These are phyloP conservation scores for Xanthorhoe designata DNA, from an alignment of 2,888 invertebrate genomes.

Conservation along the genomic window DNA sequence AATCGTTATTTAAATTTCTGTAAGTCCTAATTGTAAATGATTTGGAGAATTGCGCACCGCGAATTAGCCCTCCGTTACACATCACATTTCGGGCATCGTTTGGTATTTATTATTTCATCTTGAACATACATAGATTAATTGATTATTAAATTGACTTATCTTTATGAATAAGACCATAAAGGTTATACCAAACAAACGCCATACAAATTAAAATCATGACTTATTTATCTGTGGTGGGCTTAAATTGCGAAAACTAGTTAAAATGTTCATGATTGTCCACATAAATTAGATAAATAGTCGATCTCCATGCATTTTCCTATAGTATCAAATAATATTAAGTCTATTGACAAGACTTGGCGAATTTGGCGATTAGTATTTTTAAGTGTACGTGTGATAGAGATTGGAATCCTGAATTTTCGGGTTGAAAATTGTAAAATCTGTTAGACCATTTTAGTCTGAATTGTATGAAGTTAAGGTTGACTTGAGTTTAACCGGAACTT, in stretches of 20 bases:
- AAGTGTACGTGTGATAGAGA: slow-evolving; percentile 75
- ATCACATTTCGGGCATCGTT: background rate
- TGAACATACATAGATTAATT: too few relatives aligned
- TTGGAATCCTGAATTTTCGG: slow-evolving; percentile 48
- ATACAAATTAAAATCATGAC: background rate
- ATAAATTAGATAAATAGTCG: slow-evolving; percentile 34
- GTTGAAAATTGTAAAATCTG: slow-evolving; percentile 10
- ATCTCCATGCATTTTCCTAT: slow-evolving; percentile 58
- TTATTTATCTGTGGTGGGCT: background rate
- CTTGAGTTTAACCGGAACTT: background rate
- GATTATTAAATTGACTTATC: too few relatives aligned
- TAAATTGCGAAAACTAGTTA: slow-evolving; percentile 30
- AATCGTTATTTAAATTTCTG: background rate
- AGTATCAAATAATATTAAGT: slow-evolving; percentile 43
- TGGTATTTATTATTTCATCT: background rate
- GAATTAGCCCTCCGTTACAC: slow-evolving; percentile 1
- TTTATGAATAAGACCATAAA: too few relatives aligned
- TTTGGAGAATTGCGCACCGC: slow-evolving; percentile 28
- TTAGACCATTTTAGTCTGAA: slow-evolving; percentile 18
- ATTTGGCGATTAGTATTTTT: slow-evolving; percentile 58
- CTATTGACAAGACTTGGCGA: slow-evolving; percentile 51
- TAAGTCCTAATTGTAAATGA: background rate
- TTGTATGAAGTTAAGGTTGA: slow-evolving; percentile 3
- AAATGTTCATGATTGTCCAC: slow-evolving; percentile 32
- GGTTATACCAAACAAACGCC: background rate